Base-by-base conservation (phyloP, 2,888 invertebrate genomes). In the Augochlorella aurata region DNA sequence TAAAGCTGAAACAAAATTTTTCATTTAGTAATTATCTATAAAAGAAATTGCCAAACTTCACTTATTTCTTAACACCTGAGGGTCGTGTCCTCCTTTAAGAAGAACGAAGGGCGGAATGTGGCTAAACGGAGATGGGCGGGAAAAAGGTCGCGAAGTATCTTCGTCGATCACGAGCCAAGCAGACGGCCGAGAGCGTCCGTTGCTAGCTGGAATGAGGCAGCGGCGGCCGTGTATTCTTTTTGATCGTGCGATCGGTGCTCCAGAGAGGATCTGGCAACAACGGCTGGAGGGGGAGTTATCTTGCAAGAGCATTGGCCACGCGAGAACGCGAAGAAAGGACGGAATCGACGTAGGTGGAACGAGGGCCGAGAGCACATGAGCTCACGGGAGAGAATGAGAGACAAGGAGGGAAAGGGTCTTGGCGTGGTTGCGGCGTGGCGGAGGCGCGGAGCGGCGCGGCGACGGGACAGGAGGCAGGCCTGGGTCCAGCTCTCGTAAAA, bases 211-310 rank as follows among this genome's bases (percentile, higher is more conserved):
- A 82, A 79, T 24, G 77, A 69, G 71, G 68, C 73, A 69, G 66
- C 77, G 63, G 61, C 9, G 61, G 29, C 67, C 78, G 83, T 73
- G 86, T 83, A 89, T 87, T 85, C 84, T 83, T 87, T 89, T 81
- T 81, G 86, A 89, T 81, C 86, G 86, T 80, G 82, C 69, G 89
- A 89, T 88, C 87, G 70, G 81, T 85, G 87, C 85, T 81, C 81
- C 86, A 85, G 81, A 85, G 87, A 90, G 89, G 91, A 92, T 90
- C 90, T 92, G 92, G 92, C 92, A 88, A 88, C 88, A 88, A 87
- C 87, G 88, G 81, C 71, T 52, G 80, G 77, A 84, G 89, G 74
- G 79, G 82, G 84, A 87, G 80, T 68, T 88, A 88, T 88, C 88
- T 88, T 81, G 89, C 84, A 84, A 89, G 88, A 88, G 84, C 85